Conservation (phyloP, 2,113 vertebrate species). For the Lycaon pictus region DNA sequence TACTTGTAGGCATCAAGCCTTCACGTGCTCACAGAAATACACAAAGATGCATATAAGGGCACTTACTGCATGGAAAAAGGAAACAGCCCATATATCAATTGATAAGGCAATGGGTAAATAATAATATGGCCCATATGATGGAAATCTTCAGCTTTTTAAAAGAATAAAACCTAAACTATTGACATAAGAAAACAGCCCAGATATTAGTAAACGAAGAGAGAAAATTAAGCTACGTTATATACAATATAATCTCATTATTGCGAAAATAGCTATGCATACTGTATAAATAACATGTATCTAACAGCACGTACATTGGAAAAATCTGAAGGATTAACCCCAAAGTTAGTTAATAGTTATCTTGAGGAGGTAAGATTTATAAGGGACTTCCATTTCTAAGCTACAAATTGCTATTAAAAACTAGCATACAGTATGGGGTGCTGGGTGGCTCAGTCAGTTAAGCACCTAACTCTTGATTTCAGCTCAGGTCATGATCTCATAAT, state of each 20-base stretch:
- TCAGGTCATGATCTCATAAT: background rate
- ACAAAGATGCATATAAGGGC: background rate
- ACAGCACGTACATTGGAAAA: background rate
- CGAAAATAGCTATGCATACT: background rate
- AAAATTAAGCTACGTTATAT: background rate
- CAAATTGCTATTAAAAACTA: background rate
- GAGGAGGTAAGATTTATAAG: background rate
- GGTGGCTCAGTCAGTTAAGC: background rate
- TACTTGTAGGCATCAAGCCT: background rate
- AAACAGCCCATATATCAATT: background rate
- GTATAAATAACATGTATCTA: background rate
- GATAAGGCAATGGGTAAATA: background rate
- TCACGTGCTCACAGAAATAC: background rate
- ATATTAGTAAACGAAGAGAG: background rate
- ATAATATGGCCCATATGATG: background rate
- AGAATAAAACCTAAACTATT: background rate
- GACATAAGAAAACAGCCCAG: background rate
- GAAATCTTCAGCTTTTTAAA: slow-evolving; percentile 11
- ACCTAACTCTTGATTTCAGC: background rate
- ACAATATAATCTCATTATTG: background rate
- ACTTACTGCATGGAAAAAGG: background rate
- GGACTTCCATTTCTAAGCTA: background rate
- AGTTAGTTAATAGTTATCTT: background rate
- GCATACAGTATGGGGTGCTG: background rate
- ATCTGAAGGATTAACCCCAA: background rate